Evolutionary conservation across 2,888 invertebrate genomes (phyloP).

Genomic region (Apomyelois bistriatella): DNA sequence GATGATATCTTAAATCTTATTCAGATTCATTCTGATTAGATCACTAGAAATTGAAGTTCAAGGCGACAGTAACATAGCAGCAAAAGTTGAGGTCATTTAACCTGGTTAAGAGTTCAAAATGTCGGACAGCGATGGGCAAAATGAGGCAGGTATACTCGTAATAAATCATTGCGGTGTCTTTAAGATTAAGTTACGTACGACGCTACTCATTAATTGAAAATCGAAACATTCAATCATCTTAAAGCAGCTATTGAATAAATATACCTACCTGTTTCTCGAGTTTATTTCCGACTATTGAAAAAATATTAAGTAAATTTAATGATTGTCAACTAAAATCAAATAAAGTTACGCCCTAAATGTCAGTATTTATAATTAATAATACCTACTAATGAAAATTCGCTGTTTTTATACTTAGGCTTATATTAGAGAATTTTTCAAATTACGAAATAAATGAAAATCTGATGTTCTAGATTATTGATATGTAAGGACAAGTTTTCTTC

Average conservation of each 20-base stretch:
- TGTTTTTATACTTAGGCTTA: no score
- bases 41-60: slow-evolving; percentile 16
- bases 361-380: no score
- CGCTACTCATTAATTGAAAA: slow-evolving; percentile 13
- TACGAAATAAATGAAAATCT: no score
- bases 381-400: no score
- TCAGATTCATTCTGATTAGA: no score
- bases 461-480: no score
- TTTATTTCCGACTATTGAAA: not conserved
- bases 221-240: not conserved
- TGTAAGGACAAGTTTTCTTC: no score
- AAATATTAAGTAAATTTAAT: not conserved
- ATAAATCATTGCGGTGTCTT: slow-evolving; percentile 39
- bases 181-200: slow-evolving; percentile 17
- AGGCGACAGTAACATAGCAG: slow-evolving; percentile 33
- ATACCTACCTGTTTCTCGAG: not conserved
- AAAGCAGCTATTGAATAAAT: not conserved
- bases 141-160: slow-evolving; percentile 1
- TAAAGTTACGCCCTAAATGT: no score
- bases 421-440: no score
- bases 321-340: not conserved
- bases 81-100: slow-evolving; percentile 38
- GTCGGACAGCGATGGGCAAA: slow-evolving; percentile 23
- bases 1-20: no score
- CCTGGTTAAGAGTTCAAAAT: slow-evolving; percentile 40